Evolutionary conservation across 2,113 vertebrate genomes (phyloP), one percentile per base, ranked within the genome.

Genomic region (Ctenomys sociabilis): DNA sequence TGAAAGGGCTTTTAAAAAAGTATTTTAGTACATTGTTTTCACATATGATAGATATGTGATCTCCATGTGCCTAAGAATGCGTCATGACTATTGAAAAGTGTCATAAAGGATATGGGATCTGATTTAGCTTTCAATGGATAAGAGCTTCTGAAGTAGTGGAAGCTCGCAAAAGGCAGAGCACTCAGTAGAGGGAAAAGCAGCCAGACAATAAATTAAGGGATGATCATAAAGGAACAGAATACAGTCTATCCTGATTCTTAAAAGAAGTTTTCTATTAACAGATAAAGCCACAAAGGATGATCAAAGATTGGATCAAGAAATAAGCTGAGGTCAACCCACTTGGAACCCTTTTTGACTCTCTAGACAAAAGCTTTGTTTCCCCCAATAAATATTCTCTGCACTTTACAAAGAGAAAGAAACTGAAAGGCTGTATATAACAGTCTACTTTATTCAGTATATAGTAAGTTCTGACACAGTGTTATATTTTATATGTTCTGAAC

Each of bases 181-280:
- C 11, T 84, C 54, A 80, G 32, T 30, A 61, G 0, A 90, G 10
- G 35, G n/a, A 75, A 73, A 54, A 9, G 45, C 16, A 80, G 24
- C 30, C 86, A 78, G 21, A 30, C 26, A 72, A 14, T 64, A 88
- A 92, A 83, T 80, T 8, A 73, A 12, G 95, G 5, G 28, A 85
- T 54, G 7, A 80, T 91, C 35, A 68, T 40, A 63, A 68, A 64
- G 37, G 30, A 89, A 96, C n/a, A 83, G 37, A 72, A 28, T n/a
- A 59, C 40, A 88, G 61, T 72, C 89, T 28, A 73, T 6, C 17
- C 37, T 30, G 43, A 86, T 43, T 82, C 68, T 63, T 3, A 73
- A 78, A 77, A 30, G 32, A 57, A 72, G 49, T 61, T 78, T 95
- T 43, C 28, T 66, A 43, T 57, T 88, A 70, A 84, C 78, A 37